Conservation (phyloP, 2,113 vertebrate genomes). For the Ramphastos sulfuratus region DNA sequence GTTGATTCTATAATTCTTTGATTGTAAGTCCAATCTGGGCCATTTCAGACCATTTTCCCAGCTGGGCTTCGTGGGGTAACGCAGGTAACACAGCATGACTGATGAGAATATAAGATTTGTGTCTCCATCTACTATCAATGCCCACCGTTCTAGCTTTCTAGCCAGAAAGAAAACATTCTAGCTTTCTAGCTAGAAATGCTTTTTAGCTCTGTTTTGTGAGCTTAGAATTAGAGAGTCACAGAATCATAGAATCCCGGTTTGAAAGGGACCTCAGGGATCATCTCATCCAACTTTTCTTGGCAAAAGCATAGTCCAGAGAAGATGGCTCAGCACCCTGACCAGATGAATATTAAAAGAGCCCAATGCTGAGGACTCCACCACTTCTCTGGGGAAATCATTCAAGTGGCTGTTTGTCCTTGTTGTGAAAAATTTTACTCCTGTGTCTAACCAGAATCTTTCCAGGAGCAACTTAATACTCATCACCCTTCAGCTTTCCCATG, state of each 20-base stretch:
- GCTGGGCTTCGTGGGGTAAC: accelerated
- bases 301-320: not conserved
- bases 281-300: not conserved
- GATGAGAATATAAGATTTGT: not conserved
- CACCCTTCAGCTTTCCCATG: not conserved
- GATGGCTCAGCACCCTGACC: not conserved
- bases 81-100: accelerated
- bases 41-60: not conserved
- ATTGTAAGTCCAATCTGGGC: not conserved
- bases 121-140: not conserved
- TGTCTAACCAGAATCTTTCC: not conserved
- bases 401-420: not conserved
- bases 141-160: not conserved
- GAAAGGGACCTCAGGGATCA: not conserved
- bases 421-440: not conserved
- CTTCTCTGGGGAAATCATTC: not conserved
- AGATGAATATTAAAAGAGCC: not conserved
- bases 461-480: not conserved
- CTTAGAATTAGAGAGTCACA: not conserved
- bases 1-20: too few species aligned
- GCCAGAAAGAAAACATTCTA: too few species aligned
- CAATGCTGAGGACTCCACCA: not conserved
- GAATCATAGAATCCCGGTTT: not conserved
- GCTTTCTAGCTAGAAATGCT: too few species aligned
- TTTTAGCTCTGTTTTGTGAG: not conserved